Base-by-base conservation (phyloP, 2,113 vertebrate genomes). In the Sturnira hondurensis region DNA sequence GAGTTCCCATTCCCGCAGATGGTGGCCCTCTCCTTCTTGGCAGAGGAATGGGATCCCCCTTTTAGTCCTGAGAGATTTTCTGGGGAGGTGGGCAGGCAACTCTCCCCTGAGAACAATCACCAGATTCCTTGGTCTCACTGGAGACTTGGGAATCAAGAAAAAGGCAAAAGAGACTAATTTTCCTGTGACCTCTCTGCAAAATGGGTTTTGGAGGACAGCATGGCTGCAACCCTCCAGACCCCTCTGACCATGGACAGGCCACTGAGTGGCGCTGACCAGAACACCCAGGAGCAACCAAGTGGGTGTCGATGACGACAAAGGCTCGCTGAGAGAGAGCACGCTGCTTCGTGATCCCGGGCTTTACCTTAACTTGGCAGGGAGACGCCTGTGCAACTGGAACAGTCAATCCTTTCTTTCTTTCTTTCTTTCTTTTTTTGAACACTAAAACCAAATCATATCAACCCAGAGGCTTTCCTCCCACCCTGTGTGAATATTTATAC, bases 191-290 rank as follows among this genome's bases (percentile, higher is more conserved):
- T 89, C 52, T 86, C 41, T 68, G 73, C 7, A 36, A 52, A 58
- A 41, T 16, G 47, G 67, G 15, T 15, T n/a, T n/a, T 16, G n/a
- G 4, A 17, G 31, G 0, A 31, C 9, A 63, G 41, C 7, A 1
- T 0, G 26, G 45, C 43, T 22, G 17, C 2, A n/a, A 31, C 3
- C 36, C 20, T 7, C 9, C 0, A 14, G 58, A 16, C 7, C 47
- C 16, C 15, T 12, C 28, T 58, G 61, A 80, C 17, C 24, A 33
- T 0, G 14, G 50, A 26, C 7, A 41, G 38, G 31, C 52, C 22
- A 8, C 36, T 0, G 0, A 80, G 47, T 22, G 50, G 50, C 17
- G 14, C 36, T 6, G 6, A 63, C 78, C 11, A 33, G 31, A 43
- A 50, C 63, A 24, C 14, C 5, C 3, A 38, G 26, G 1, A 6